A percentile compares a stretch with the other conserved stretches of the same genome.
Evolutionary conservation across 2,888 invertebrate species (phyloP).

Genomic region (Drosophila robusta): DNA sequence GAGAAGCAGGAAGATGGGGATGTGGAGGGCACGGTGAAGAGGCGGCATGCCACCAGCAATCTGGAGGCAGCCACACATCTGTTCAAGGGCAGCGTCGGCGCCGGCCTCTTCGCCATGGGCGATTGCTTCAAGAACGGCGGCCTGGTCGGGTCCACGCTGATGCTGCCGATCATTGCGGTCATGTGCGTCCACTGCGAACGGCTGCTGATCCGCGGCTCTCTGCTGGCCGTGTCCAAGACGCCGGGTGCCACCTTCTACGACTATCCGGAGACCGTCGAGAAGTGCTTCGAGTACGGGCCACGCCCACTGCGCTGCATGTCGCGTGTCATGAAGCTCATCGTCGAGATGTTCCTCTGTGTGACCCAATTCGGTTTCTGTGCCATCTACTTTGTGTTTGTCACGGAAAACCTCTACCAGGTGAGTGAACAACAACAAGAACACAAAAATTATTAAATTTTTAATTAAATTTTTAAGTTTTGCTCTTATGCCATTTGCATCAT

Average conservation of each 20-base stretch:
- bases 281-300: slow-evolving; percentile 91
- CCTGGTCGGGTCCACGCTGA: slow-evolving; percentile 91
- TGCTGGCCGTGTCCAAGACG: slow-evolving; percentile 75
- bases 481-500: too few species aligned
- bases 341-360: slow-evolving; percentile 94
- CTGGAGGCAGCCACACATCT: slow-evolving; percentile 95
- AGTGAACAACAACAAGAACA: slow-evolving; percentile 11
- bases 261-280: slow-evolving; percentile 93
- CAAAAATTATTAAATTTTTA: not conserved
- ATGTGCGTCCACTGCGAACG: slow-evolving; percentile 97
- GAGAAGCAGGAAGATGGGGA: slow-evolving; percentile 30
- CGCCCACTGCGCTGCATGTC: slow-evolving; percentile 87
- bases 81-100: slow-evolving; percentile 97
- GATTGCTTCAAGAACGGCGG: slow-evolving; percentile 97
- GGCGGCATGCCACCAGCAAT: slow-evolving; percentile 87
- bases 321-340: slow-evolving; percentile 88
- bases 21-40: slow-evolving; percentile 53
- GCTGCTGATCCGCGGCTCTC: slow-evolving; percentile 87
- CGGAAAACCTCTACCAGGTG: slow-evolving; percentile 91
- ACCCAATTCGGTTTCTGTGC: slow-evolving; percentile 99
- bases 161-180: slow-evolving; percentile 93
- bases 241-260: slow-evolving; percentile 87
- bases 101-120: slow-evolving; percentile 97
- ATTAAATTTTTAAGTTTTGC: too few species aligned
- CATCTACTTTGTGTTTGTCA: slow-evolving; percentile 97